These are phyloP conservation scores for Gymnogyps californianus DNA, from an alignment of 2,113 vertebrate genomes.

Conservation along the genomic window DNA sequence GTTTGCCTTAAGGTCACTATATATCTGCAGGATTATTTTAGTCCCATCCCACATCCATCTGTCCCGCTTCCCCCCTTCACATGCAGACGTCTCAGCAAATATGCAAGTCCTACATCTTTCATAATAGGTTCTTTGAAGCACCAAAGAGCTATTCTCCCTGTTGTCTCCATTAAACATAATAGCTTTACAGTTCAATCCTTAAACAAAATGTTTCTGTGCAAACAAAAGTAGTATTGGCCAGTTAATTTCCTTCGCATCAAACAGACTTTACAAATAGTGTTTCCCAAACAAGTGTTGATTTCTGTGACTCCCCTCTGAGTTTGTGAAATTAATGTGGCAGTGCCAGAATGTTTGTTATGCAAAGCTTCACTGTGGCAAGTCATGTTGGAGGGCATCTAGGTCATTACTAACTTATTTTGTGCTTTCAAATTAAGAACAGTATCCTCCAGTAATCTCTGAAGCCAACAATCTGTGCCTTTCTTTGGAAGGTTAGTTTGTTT, in stretches of 20 bases:
- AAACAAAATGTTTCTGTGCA: neutral
- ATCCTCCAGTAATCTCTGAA: neutral
- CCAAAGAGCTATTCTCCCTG: neutral
- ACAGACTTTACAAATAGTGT: neutral
- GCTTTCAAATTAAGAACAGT: neutral
- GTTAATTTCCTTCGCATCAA: neutral
- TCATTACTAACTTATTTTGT: neutral
- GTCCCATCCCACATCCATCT: constrained; percentile 23
- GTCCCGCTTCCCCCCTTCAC: neutral
- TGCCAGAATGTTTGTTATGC: neutral
- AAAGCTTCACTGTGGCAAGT: neutral
- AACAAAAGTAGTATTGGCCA: neutral
- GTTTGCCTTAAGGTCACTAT: constrained; percentile 10
- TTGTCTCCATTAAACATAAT: neutral
- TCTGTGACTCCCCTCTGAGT: neutral
- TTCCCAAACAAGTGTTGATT: neutral
- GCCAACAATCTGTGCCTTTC: neutral
- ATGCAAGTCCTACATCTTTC: neutral
- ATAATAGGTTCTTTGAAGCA: neutral
- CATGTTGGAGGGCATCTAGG: neutral
- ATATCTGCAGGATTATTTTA: constrained; percentile 22
- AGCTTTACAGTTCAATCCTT: neutral
- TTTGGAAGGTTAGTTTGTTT: neutral
- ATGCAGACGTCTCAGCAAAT: neutral
- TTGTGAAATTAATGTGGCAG: neutral